These are phyloP conservation scores for Hermodice carunculata DNA, from an alignment of 2,888 invertebrate species.

Conservation along the genomic window DNA sequence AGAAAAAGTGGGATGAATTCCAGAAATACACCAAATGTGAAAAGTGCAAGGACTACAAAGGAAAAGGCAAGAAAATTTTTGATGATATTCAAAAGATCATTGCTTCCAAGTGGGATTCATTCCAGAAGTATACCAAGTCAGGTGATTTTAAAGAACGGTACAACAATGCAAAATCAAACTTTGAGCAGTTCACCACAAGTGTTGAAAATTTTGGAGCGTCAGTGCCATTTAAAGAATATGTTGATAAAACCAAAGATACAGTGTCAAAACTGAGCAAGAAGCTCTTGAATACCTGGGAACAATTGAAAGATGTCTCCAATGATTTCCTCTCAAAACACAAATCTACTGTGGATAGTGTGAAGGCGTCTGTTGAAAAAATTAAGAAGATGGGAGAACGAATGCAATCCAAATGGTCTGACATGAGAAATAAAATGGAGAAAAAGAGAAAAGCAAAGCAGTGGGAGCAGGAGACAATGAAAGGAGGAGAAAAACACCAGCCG, in stretches of 20 bases:
- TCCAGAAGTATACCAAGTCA: no score
- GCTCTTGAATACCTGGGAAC: conserved; percentile 22
- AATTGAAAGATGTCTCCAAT: conserved; percentile 17
- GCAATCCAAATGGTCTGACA: conserved; percentile 9
- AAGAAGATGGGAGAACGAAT: conserved; percentile 10
- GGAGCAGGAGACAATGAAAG: not conserved
- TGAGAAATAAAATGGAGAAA: conserved; percentile 17
- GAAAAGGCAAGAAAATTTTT: not conserved
- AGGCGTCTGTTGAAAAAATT: conserved; percentile 10
- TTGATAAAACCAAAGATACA: conserved; percentile 23
- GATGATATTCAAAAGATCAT: no score
- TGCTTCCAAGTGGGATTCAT: no score
- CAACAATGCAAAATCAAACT: no score
- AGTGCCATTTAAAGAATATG: conserved; percentile 7
- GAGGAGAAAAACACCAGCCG: not conserved
- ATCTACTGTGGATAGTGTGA: not conserved
- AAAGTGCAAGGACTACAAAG: not conserved
- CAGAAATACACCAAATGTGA: not conserved
- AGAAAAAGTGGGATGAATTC: conserved; percentile 8
- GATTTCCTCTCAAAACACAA: conserved; percentile 13
- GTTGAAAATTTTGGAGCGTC: no score
- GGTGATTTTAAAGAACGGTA: no score
- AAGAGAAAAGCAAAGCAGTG: not conserved
- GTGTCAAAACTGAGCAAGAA: conserved; percentile 22
- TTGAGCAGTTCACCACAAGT: no score